Base-by-base conservation (phyloP, 2,888 invertebrate genomes). In the Antheraea yamamai region DNA sequence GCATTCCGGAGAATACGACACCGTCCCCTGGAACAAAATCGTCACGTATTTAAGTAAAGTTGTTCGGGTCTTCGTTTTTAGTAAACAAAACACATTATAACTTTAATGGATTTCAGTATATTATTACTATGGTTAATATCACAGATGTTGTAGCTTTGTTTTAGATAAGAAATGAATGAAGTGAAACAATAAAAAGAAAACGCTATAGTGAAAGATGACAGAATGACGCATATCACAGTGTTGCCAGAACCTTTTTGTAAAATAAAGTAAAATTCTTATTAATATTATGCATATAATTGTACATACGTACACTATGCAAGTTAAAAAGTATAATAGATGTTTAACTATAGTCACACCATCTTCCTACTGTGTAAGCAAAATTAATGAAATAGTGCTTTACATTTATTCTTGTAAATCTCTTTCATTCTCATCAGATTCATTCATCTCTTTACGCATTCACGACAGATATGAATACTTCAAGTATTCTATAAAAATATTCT, bases 1-100 rank as follows among this genome's bases (percentile, higher is more conserved):
- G 96, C 91, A 95, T 95, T 79, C 96, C 96, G 82, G 95, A 94
- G 87, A 96, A 96, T 83, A 96, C 91, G 77, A 96, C 95, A 75
- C 96, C 95, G 95, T 96, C 96, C 96, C 95, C 92, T 96, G 95
- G 75, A 92, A 95, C 90, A 91, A 90, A 85, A 39, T 70, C 35
- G 70, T 70, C 39, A 70, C 70, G 12, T 39, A 39, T 68, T 39
- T 70, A 39, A 39, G 14, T 39, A 70, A 70, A 70, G 1, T 20
- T 70, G 10, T 39, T 70, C 10, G 39, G 8, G 12, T 30, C 6
- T 20, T 2, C 26, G 3, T 16, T 1, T 66, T 26, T 30, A 66
- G 4, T 64, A 70, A 20, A 70, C 68, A 70, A 39, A 70, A 8
- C 39, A 39, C 35, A 70, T 70, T 39, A 16, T 39, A 39, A 70